These are phyloP conservation scores for Poliocrania exsul DNA, from an alignment of 2,797 vertebrate species.

Conservation along the genomic window DNA sequence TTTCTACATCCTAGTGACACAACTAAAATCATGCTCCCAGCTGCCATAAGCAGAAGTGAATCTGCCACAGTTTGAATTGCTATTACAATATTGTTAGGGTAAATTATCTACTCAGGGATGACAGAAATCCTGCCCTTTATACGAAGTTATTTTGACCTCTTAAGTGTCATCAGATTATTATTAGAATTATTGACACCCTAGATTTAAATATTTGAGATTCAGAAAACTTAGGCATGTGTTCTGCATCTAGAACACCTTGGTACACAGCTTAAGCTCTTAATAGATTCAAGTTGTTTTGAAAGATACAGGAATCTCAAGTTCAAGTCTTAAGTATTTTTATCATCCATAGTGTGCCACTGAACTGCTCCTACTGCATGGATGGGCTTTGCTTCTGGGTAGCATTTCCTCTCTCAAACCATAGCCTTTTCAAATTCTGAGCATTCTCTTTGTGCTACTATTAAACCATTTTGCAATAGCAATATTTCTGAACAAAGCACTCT, in stretches of 20 bases:
- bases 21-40: neutral
- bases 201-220: neutral
- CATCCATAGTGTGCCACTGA: neutral
- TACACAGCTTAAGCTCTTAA: neutral
- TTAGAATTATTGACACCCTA: neutral
- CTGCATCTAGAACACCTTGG: neutral
- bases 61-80: neutral
- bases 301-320: neutral
- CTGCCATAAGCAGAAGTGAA: neutral
- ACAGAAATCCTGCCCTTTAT: neutral
- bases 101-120: neutral
- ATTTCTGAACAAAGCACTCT: conserved; percentile 42
- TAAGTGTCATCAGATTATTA: neutral
- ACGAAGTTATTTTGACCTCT: neutral
- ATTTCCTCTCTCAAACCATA: neutral
- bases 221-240: neutral
- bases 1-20: neutral
- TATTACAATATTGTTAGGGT: neutral
- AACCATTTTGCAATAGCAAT: neutral
- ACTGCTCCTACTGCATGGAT: neutral
- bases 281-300: neutral
- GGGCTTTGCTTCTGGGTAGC: neutral
- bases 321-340: neutral
- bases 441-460: neutral
- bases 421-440: neutral